A percentile compares a stretch with the other conserved stretches of the same genome.
Evolutionary conservation across 2,888 invertebrate species (phyloP).

Genomic region (Mimas tiliae): DNA sequence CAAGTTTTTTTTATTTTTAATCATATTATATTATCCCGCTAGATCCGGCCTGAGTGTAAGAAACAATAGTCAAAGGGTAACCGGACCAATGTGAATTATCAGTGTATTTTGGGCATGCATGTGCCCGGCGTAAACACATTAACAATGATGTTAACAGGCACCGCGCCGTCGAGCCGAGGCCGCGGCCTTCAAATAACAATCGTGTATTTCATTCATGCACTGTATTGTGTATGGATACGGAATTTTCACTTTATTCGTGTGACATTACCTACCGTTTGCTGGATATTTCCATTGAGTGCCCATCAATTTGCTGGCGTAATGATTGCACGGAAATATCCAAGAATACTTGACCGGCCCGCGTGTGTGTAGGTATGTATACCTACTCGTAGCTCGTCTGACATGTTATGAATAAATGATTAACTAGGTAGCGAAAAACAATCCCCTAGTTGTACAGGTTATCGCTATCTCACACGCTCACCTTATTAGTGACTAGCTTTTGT

Average conservation of each 20-base stretch:
- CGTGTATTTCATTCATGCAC: slow-evolving; percentile 17
- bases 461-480: too few relatives aligned
- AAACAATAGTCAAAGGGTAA: too few relatives aligned
- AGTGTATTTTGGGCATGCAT: too few relatives aligned
- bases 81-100: too few relatives aligned
- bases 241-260: background rate
- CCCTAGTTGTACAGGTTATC: background rate
- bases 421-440: background rate
- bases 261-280: background rate
- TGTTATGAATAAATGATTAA: background rate
- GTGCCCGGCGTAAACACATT: background rate
- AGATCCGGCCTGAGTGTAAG: too few relatives aligned
- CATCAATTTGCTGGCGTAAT: background rate
- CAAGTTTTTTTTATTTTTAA: too few relatives aligned
- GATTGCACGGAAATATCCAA: background rate
- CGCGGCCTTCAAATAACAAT: slow-evolving; percentile 20
- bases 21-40: too few relatives aligned
- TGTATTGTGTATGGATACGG: slow-evolving; percentile 6
- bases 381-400: background rate
- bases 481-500: too few relatives aligned
- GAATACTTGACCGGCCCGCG: background rate
- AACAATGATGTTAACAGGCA: slow-evolving; percentile 3
- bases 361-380: background rate
- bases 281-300: background rate
- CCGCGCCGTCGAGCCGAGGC: background rate